Evolutionary conservation across 2,113 vertebrate species (phyloP), one percentile per base, ranked within the genome.

Genomic region (Nothobranchius kuhntae): DNA sequence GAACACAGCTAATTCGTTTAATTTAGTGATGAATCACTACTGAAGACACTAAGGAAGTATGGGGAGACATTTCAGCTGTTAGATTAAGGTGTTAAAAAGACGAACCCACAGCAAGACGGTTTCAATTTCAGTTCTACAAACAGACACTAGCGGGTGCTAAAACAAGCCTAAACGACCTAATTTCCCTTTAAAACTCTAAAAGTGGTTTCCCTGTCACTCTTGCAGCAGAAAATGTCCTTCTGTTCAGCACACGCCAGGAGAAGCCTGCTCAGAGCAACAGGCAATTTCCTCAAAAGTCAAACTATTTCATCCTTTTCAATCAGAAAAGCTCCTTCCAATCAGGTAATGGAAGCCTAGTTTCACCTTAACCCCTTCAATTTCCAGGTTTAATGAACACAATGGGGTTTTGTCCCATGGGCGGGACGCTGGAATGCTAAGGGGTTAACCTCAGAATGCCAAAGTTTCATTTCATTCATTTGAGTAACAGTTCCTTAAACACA

Each of bases 181-280:
- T 21, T 21, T 21, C 21, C 21, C 21, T 21, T 21, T 21, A 21
- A 21, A 21, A 21, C 47, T 71, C 57, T 80, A 71, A 81, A 77
- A 85, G 69, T 80, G 66, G 70, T 58, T 78, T 73, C 83, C 66
- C 65, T 81, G 57, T 82, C 68, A 75, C 77, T 68, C 56, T 78
- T 77, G 76, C 81, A 78, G 75, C 45, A 63, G 53, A 40, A 40
- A 40, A 40, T 9, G 6, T 40, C 38, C 53, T 51, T 48, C 36
- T 11, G 24, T 53, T 47, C 51, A 44, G 2, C 60, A 55, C 47
- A 2, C 52, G 51, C 17, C 35, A 58, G 52, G 21, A 65, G 47
- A 60, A 70, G 14, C 35, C 46, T 40, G 57, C 71, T 57, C 62
- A 61, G 52, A 26, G 52, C 50, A 35, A 61, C 70, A 53, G 59